Percentiles rank a stretch among this genome's conserved stretches.
Evolutionary conservation across 1,140 invertebrate species (phyloP).

Genomic region (Danaus plexippus): DNA sequence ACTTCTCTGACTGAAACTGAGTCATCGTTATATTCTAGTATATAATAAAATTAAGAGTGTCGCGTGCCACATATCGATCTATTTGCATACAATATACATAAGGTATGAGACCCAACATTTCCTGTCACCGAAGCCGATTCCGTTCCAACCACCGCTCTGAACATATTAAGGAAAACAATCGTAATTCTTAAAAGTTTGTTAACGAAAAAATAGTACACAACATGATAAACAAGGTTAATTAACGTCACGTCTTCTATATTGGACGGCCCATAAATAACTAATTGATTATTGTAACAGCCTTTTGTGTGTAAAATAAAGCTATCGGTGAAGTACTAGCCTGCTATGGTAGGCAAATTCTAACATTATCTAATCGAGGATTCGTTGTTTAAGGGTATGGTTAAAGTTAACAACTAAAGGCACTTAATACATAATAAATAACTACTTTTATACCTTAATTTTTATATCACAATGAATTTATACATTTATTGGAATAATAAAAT

Average conservation of each 20-base stretch:
- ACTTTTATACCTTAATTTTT: no score
- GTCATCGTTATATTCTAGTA: conserved; percentile 1
- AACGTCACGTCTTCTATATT: conserved; percentile 17
- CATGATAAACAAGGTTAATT: conserved; percentile 35
- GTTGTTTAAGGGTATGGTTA: no score
- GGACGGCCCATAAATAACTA: conserved; percentile 26
- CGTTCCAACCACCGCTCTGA: not conserved
- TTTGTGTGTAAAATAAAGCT: conserved; percentile 15
- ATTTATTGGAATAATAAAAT: no score
- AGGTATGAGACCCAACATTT: conserved; percentile 14
- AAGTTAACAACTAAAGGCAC: no score
- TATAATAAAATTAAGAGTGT: conserved; percentile 7
- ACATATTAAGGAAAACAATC: conserved; percentile 26
- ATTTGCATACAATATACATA: conserved; percentile 33
- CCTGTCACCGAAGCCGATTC: not conserved
- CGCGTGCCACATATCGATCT: conserved; percentile 27
- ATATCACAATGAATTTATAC: no score
- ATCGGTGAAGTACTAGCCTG: not conserved
- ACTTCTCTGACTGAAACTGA: no score
- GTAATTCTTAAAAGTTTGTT: conserved; percentile 38
- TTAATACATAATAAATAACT: no score
- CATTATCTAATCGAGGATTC: no score
- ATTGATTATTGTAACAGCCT: conserved; percentile 24
- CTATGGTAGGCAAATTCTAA: no score
- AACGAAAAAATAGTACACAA: conserved; percentile 20